Evolutionary conservation across 37 sponge, comb jelly and placozoan species (phyloP), one percentile per base, ranked within the genome.

Genomic region (Lycopodina hypogea): DNA sequence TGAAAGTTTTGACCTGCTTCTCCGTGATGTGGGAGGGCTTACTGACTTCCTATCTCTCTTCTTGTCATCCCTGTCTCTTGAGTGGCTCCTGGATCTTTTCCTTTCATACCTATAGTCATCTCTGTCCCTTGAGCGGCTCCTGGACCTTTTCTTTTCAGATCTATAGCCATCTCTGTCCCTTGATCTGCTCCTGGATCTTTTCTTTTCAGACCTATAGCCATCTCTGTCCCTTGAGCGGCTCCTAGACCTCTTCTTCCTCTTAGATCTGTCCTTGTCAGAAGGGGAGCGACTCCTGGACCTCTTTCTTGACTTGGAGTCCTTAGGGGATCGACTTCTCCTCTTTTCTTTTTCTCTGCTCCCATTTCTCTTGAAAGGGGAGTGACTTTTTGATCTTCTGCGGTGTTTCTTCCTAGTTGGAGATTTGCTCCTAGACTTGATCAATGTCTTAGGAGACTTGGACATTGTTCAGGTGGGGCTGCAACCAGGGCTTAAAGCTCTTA

Each of bases 401-500:
- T 62, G 48, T 26, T 39, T 81, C 45, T 48, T 77, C 48, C 77
- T 77, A 7, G 30, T 1, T 21, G 85, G 78, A 33, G 85, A 84
- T 26, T 50, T 57, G 59, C 85, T 84, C 68, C 85, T 69, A 30
- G 85, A 85, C 14, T 79, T 72, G 18, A 78, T 69, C 23, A 64
- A 28, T 24, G 74, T 60, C 58, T 58, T 70, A 30, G 85, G 85
- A 30, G 74, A 72, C 64, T 72, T 71, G 21, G 86, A 73, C 86
- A 85, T 83, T 67, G 19, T 57, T 42, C 3, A 9, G 9, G 21
- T 35, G 34, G 12, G 68, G 28, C 68, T 35, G n/a, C n/a, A n/a
- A n/a, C n/a, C n/a, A n/a, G n/a, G n/a, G n/a, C n/a, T n/a, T n/a
- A n/a, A n/a, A n/a, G n/a, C n/a, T n/a, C n/a, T n/a, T n/a, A n/a